Evolutionary conservation across 1,140 invertebrate species (phyloP), one percentile per base, ranked within the genome.

Genomic region (Drosophila tropicalis): DNA sequence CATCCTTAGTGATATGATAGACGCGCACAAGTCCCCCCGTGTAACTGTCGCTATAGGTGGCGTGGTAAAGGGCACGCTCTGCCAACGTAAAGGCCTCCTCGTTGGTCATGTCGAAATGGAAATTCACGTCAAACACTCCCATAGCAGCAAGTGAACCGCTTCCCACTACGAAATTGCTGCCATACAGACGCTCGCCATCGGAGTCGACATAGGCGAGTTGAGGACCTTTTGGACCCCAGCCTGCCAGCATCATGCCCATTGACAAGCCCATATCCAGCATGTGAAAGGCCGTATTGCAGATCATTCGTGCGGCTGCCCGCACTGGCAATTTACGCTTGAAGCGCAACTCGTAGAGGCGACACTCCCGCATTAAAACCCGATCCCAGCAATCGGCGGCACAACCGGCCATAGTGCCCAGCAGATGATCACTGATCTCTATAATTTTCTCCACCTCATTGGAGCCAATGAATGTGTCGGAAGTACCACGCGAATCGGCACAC

Each of bases 331-430:
- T 9, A 6, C 32, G 6, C 13, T 99, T 54, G 89, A 99, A 99
- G 64, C 98, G 91, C 5, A 99, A 93, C 92, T 99, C 98, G 92
- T 99, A 98, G 74, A 99, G 94, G 40, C 98, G 96, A 87, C 95
- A 98, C 90, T 99, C 97, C 91, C 98, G 98, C 0, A 97, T 94
- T 5, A 99, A 93, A 15, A 99, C 96, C 66, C 98, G 93, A 90
- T 99, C 97, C 99, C 99, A 99, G 93, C 98, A 99, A 93, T 99
- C 99, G 12, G 98, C 98, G 25, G 99, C 98, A 65, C 94, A 94
- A 40, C 94, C 95, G 25, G 94, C 94, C 58, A 95, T 86, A 0
- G 95, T 95, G 47, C 94, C 76, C 70, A 84, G 40, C 10, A 84
- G 70, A 81, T 96, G 98, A 55, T 98, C 95, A 93, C 98, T 99